A percentile compares a stretch with the other conserved stretches of the same genome.
Evolutionary conservation across 2,797 vertebrate genomes (phyloP).

Genomic region (Tangara arthus): DNA sequence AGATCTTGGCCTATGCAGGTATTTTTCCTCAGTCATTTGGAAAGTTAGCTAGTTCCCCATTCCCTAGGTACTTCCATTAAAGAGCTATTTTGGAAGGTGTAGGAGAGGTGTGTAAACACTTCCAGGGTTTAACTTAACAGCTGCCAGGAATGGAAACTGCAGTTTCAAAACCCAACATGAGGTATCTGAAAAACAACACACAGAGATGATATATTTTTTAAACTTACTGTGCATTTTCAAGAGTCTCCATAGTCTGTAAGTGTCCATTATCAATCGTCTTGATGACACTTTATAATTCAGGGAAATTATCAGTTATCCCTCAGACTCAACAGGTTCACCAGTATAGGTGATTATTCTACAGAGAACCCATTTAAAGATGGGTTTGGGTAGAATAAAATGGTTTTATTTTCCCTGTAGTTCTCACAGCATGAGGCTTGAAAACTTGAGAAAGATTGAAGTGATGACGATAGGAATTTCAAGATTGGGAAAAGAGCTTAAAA

Average conservation of each 20-base stretch:
- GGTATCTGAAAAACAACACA: not conserved
- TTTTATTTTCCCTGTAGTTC: not conserved
- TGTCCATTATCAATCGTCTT: not conserved
- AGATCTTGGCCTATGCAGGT: not conserved
- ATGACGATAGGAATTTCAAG: not conserved
- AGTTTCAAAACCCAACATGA: not conserved
- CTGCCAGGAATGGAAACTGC: not conserved
- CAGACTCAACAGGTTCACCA: not conserved
- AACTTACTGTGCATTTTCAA: not conserved
- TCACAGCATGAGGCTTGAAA: not conserved
- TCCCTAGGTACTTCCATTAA: not conserved
- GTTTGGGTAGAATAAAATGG: not conserved
- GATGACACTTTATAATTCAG: not conserved
- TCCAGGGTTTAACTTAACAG: not conserved
- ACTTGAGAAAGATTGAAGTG: not conserved
- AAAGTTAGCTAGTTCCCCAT: not conserved
- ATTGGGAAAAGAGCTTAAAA: not conserved
- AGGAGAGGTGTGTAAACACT: not conserved
- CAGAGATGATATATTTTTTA: not conserved
- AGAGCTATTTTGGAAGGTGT: not conserved
- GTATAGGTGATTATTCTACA: not conserved
- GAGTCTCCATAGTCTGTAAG: not conserved
- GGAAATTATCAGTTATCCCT: not conserved
- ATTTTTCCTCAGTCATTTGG: not conserved
- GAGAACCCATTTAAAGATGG: not conserved